Conservation (phyloP, 2,113 vertebrate genomes). For the Egretta garzetta region DNA sequence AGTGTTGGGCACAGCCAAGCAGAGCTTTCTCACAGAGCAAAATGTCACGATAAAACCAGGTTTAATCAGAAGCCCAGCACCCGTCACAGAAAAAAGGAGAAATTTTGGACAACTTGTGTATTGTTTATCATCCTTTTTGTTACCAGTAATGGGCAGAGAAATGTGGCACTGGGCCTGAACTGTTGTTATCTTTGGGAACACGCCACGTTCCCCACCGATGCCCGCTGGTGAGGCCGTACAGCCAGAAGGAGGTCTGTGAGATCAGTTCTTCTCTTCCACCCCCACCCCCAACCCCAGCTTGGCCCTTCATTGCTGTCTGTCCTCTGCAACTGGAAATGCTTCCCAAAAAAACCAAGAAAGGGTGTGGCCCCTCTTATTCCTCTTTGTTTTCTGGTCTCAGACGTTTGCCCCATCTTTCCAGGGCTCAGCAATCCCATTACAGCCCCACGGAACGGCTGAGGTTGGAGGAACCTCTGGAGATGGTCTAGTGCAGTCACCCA, state of each 20-base stretch:
- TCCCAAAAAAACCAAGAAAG: not conserved
- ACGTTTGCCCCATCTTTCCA: not conserved
- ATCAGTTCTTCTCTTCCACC: not conserved
- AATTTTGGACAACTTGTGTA: not conserved
- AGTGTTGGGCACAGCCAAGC: not conserved
- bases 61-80: not conserved
- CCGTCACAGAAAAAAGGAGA: not conserved
- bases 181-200: not conserved
- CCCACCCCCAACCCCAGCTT: not conserved
- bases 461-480: not conserved
- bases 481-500: too few species aligned
- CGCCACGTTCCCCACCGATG: not conserved
- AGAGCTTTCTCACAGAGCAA: slow-evolving; percentile 21
- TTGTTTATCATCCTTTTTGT: not conserved
- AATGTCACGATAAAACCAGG: not conserved
- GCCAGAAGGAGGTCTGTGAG: not conserved
- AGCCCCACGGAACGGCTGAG: not conserved
- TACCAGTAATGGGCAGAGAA: not conserved
- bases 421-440: accelerated
- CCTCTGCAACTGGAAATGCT: not conserved
- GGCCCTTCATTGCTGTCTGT: not conserved
- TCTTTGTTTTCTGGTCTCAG: not conserved
- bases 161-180: not conserved
- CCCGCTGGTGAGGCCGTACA: not conserved
- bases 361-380: not conserved